A percentile compares a stretch with the other conserved stretches of the same genome.
Conservation (phyloP, 2,113 vertebrate species). For the Myodes glareolus region DNA sequence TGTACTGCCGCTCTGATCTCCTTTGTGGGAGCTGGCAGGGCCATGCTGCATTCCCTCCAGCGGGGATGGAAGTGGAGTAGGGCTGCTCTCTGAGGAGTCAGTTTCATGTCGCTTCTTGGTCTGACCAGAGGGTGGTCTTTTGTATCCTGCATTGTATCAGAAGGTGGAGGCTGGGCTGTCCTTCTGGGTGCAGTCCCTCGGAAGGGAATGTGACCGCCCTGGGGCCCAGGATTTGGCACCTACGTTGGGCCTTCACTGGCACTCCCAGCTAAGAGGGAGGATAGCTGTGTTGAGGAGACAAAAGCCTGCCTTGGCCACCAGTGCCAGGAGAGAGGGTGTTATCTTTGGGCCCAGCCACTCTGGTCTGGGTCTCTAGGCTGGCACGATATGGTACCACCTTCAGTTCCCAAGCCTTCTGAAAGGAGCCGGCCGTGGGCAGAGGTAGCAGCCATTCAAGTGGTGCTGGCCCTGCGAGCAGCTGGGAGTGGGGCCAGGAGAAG, state of each 20-base stretch:
- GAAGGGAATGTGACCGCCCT: neutral
- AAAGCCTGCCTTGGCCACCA: neutral
- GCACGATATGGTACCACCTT: neutral
- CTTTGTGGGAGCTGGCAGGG: neutral
- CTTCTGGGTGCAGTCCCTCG: neutral
- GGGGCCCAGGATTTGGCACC: constrained; percentile 18
- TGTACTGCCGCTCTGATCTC: neutral
- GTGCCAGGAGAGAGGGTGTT: constrained; percentile 54
- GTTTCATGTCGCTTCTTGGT: neutral
- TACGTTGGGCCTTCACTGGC: neutral
- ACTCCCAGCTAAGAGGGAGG: neutral
- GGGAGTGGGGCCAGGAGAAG: constrained; percentile 53
- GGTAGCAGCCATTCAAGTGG: constrained; percentile 56
- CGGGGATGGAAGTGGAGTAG: neutral
- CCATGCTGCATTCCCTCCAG: rapidly evolving
- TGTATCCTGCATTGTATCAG: neutral
- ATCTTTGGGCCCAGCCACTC: constrained; percentile 64
- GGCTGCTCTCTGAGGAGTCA: neutral
- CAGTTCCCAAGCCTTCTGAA: neutral
- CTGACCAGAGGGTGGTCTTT: neutral
- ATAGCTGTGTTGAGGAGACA: neutral
- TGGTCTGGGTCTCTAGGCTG: constrained; percentile 61
- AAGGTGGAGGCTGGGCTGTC: neutral
- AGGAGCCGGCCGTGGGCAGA: constrained; percentile 12
- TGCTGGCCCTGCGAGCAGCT: neutral